Conservation (phyloP, 30 jellyfish, hydroid and myxozoan genomes). For the Turritopsis dohrnii region DNA sequence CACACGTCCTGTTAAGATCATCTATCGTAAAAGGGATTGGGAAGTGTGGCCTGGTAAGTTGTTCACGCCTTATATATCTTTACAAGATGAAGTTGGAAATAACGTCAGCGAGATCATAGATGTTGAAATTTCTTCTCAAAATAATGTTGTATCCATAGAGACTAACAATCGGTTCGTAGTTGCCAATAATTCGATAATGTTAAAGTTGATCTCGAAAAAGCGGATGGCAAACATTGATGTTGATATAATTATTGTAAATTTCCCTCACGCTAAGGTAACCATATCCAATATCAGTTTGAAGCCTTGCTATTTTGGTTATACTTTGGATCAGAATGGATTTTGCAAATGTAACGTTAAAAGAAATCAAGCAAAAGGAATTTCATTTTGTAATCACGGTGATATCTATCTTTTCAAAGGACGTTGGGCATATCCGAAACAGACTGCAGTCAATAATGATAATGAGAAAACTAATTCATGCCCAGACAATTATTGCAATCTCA, state of each 20-base stretch:
- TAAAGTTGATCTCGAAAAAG: neutral
- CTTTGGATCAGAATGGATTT: neutral
- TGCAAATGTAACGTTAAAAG: slow-evolving; percentile 3
- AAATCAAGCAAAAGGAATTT: slow-evolving; percentile 19
- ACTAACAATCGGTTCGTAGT: slow-evolving; percentile 13
- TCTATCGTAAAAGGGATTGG: neutral
- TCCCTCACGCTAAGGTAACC: neutral
- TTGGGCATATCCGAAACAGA: slow-evolving; percentile 44
- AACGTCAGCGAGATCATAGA: slow-evolving; percentile 12
- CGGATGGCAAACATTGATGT: neutral
- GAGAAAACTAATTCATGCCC: slow-evolving; percentile 22
- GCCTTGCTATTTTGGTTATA: slow-evolving; percentile 18
- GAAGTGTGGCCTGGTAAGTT: slow-evolving; percentile 2
- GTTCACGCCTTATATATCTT: neutral
- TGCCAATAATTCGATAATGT: neutral
- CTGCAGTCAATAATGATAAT: neutral
- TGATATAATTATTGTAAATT: neutral
- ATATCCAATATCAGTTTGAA: neutral
- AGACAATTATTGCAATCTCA: slow-evolving; percentile 23
- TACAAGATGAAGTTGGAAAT: slow-evolving; percentile 16
- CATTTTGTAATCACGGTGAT: slow-evolving; percentile 12
- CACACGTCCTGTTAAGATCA: slow-evolving; percentile 1
- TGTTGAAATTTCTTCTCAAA: neutral
- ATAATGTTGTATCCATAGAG: neutral
- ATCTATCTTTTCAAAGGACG: slow-evolving; percentile 50